Base-by-base conservation (phyloP, 2,797 vertebrate species). In the Atherinosoma microstoma region DNA sequence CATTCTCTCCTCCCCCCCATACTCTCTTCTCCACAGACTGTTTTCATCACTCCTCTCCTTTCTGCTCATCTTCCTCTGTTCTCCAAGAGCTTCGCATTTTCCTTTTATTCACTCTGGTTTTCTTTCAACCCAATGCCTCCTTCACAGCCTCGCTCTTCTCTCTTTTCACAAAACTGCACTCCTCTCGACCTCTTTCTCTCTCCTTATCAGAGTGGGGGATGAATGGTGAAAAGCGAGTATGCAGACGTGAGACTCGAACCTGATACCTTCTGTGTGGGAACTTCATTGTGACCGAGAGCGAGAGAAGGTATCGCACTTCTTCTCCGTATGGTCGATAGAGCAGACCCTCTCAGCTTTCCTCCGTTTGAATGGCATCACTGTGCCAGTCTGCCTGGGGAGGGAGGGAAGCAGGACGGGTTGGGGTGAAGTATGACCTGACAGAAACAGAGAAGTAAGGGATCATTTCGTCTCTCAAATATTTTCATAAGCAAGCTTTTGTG, bases 191-290 rank as follows among this genome's bases (percentile, higher is more conserved):
- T 73, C 75, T 79, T 24, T 82, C 84, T 73, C 72, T 62, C 59
- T 85, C 75, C 81, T 90, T 91, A 88, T 88, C 89, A 20, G 68
- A 45, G 75, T 49, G 18, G 59, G 42, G 82, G 85, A 87, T 93
- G 89, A 93, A 94, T 93, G 87, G 88, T 81, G 92, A 91, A 92
- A 94, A 74, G 72, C 61, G 78, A 93, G 89, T 79, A 90, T 88
- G 84, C 80, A 73, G 89, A 82, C 80, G 85, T 67, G 76, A 85
- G 86, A 82, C 85, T 92, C 86, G 67, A 86, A 91, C 88, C 87
- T 58, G 76, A 87, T 93, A 84, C 91, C 83, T 93, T 72, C 79
- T 91, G 90, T 93, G 93, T 94, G 93, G 93, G 92, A 92, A 90
- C 86, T 73, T 83, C 87, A 89, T 92, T 91, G 92, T 91, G 79